Conservation (phyloP, 2,113 vertebrate species). For the Numenius arquata region DNA sequence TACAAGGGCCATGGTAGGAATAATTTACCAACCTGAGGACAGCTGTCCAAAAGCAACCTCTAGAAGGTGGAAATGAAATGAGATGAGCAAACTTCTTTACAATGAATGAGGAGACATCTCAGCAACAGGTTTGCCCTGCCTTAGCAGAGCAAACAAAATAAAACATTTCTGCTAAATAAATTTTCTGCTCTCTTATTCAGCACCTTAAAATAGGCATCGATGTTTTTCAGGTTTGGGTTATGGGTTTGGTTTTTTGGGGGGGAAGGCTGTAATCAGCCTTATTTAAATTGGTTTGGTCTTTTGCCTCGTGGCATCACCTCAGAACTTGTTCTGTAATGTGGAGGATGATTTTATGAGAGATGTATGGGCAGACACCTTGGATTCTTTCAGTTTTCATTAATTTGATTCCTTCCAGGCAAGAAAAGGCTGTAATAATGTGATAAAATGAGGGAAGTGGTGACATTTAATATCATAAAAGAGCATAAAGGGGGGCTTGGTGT, state of each 20-base stretch:
- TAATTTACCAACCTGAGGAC: background rate
- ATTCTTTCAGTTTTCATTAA: conserved; percentile 50
- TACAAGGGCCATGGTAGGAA: background rate
- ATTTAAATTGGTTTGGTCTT: conserved; percentile 40
- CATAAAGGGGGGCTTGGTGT: conserved; percentile 22
- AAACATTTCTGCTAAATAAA: background rate
- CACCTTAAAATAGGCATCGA: background rate
- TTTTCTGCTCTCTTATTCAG: background rate
- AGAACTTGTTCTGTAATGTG: background rate
- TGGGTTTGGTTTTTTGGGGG: background rate
- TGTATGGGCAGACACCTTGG: background rate
- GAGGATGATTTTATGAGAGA: conserved; percentile 21
- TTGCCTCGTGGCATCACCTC: background rate
- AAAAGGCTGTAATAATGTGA: conserved; percentile 58
- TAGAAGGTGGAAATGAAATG: background rate
- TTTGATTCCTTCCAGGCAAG: conserved; percentile 52
- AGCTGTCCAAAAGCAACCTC: background rate
- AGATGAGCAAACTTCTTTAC: background rate
- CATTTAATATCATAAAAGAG: conserved; percentile 70
- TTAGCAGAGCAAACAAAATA: background rate
- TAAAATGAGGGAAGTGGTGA: conserved; percentile 65
- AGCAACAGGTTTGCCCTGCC: background rate
- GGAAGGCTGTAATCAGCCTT: background rate
- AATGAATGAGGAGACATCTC: background rate
- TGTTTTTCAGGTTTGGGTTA: background rate